Evolutionary conservation across 2,797 vertebrate species (phyloP), one percentile per base, ranked within the genome.

Genomic region (Melanitta fusca): DNA sequence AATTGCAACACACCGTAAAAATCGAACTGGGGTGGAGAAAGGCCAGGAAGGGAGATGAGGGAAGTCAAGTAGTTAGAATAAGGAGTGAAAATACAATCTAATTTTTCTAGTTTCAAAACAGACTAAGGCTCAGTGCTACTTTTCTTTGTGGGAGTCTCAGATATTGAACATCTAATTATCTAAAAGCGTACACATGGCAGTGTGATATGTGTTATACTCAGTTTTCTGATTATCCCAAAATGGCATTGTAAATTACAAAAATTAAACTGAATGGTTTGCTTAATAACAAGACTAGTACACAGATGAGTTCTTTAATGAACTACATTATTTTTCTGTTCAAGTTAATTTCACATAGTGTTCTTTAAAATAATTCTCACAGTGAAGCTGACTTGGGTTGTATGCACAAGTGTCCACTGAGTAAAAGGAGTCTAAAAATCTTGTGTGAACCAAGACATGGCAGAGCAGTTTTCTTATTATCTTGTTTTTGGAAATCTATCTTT

Each of bases 91-190:
- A 75, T 10, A 7, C 9, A 78, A 47, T 53, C 5, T 20, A 0
- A 0, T 8, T 17, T 32, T 25, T 70, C 34, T 4, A 80, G 30
- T 61, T 93, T 81, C 66, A 70, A 78, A 93, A 66, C 21, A 89
- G 19, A 85, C 4, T 39, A 72, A 81, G 36, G 11, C 8, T 80
- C 20, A 54, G 13, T 77, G n/a, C 5, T 61, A 58, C 21, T 77
- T 25, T 58, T 93, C 49, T 91, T 91, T 5, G 2, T 65, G 34
- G 17, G 25, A 73, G 19, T 45, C 61, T 74, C n/a, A 1, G 10
- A n/a, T 79, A 74, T n/a, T 86, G 60, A 91, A 54, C 8, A 53
- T 51, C 43, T 91, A 94, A 96, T 94, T 89, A 95, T 80, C 66
- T 81, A 82, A 66, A 84, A 93, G 51, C 9, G 5, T 49, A 79